A percentile compares a stretch with the other conserved stretches of the same genome.
These are phyloP conservation scores for Casuarius casuarius DNA, from an alignment of 2,113 vertebrate genomes.

Conservation along the genomic window DNA sequence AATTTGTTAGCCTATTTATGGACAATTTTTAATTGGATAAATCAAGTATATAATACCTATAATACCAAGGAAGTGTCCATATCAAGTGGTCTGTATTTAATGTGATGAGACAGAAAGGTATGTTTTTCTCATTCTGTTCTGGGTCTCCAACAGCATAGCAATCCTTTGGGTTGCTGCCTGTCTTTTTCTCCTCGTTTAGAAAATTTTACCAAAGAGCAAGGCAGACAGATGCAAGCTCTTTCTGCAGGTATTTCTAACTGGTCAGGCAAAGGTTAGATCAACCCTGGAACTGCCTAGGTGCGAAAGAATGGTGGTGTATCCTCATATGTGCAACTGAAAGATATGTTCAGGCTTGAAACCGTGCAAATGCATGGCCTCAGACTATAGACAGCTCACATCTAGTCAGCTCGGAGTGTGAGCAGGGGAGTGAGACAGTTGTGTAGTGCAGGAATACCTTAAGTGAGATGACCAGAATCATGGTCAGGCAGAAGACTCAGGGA, in stretches of 20 bases:
- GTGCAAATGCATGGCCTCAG: background rate
- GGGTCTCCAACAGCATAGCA: background rate
- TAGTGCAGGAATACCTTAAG: background rate
- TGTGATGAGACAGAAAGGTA: background rate
- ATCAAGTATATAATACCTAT: background rate
- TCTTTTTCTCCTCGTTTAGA: background rate
- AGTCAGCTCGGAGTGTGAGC: background rate
- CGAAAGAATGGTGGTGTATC: background rate
- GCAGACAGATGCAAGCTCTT: background rate
- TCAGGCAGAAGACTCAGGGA: background rate
- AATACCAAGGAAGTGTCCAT: background rate
- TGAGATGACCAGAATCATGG: background rate
- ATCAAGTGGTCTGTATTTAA: background rate
- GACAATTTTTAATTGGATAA: background rate
- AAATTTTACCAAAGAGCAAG: background rate
- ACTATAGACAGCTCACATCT: background rate
- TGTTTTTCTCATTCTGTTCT: background rate
- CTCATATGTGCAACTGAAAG: background rate
- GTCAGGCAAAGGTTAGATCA: background rate
- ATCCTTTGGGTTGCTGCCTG: background rate
- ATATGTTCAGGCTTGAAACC: background rate
- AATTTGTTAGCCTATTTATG: background rate
- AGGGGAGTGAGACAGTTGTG: background rate
- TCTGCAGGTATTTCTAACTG: background rate
- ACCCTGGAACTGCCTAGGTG: background rate